Conservation (phyloP, 37 sponge, comb jelly and placozoan genomes). For the Spongilla lacustris region DNA sequence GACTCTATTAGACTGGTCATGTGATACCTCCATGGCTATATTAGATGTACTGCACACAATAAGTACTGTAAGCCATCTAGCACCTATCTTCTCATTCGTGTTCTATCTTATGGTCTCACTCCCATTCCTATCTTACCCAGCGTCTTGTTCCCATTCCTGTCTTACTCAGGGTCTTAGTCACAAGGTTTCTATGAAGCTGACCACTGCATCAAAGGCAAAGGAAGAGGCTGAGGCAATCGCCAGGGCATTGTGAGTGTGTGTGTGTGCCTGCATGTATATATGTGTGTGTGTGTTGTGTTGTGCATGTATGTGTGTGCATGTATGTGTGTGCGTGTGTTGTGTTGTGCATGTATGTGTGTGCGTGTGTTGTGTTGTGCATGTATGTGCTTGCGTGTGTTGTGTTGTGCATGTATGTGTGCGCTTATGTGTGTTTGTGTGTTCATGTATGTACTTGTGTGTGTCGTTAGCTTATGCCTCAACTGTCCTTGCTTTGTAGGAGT, state of each 20-base stretch:
- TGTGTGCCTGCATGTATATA: not conserved
- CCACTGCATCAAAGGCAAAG: not conserved
- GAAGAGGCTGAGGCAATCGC: conserved; percentile 80
- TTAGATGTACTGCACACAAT: no score
- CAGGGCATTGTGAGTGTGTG: conserved; percentile 68
- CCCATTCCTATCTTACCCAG: not conserved
- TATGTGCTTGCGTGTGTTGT: conserved; percentile 48
- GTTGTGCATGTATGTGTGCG: not conserved
- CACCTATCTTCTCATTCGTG: not conserved
- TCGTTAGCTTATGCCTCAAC: not conserved
- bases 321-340: not conserved
- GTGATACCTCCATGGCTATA: no score
- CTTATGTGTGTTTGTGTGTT: not conserved
- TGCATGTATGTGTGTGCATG: not conserved
- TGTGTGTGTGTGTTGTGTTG: not conserved
- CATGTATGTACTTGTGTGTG: not conserved
- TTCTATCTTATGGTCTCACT: no score
- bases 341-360: not conserved
- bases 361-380: not conserved
- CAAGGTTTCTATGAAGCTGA: conserved; percentile 40
- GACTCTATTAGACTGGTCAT: no score
- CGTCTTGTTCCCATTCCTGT: not conserved
- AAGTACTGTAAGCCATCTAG: no score
- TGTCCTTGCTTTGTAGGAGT: conserved; percentile 21
- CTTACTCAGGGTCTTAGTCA: conserved; percentile 55